A percentile compares a stretch with the other conserved stretches of the same genome.
phyloP scores from a whole-genome alignment of 1,140 invertebrate genomes.

The Spodoptera litura region DNA sequence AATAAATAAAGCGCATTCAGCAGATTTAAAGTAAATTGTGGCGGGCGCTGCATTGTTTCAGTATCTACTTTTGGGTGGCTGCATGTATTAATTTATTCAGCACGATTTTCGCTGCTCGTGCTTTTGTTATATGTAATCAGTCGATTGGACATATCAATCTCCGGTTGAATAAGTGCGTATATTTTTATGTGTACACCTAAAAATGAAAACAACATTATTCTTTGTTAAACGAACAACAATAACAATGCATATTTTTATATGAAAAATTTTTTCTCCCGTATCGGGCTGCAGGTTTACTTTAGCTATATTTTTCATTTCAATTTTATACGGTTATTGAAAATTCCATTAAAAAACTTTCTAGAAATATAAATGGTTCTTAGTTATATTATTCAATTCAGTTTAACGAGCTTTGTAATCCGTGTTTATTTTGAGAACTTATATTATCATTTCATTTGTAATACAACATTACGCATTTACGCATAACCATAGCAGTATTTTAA shows the following conservation, averaged over 20 bases:
- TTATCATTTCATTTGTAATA: no score
- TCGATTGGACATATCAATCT: conserved; percentile 20
- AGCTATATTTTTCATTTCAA: no score
- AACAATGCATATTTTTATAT: neutral
- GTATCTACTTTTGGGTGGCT: neutral
- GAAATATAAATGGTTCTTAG: no score
- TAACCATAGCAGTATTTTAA: no score
- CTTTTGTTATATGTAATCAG: conserved; percentile 7
- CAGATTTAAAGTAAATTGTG: conserved; percentile 22
- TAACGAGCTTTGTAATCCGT: no score
- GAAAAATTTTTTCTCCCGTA: no score
- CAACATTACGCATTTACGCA: no score
- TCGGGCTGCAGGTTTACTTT: no score
- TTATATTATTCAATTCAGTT: no score
- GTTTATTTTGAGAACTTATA: no score
- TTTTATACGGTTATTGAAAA: no score
- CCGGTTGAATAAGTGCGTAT: conserved; percentile 13
- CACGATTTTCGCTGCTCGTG: neutral
- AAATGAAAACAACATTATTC: neutral
- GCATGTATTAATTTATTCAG: conserved; percentile 30
- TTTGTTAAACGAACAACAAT: neutral
- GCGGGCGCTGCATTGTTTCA: neutral
- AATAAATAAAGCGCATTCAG: conserved; percentile 12
- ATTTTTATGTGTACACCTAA: neutral
- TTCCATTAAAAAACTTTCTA: no score